Evolutionary conservation across 2,888 invertebrate genomes (phyloP).

Genomic region (Agrotis ipsilon): DNA sequence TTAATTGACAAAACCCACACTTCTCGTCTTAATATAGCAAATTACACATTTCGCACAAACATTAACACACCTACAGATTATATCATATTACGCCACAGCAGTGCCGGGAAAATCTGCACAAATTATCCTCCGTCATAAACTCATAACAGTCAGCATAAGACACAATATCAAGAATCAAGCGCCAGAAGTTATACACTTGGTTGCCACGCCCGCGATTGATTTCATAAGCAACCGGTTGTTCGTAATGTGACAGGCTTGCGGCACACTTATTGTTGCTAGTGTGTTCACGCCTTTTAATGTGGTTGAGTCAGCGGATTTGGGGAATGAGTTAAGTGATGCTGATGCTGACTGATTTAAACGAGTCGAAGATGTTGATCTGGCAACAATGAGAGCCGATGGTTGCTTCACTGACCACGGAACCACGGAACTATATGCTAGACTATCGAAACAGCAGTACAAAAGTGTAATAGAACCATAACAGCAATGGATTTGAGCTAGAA

Average conservation of each 20-base stretch:
- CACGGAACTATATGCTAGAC: too few species aligned
- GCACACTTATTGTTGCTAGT: constrained; percentile 51
- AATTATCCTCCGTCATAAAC: constrained; percentile 28
- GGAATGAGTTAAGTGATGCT: not conserved
- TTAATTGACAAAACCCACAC: constrained; percentile 3
- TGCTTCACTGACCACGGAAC: too few species aligned
- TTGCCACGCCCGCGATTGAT: constrained; percentile 61
- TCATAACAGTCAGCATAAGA: constrained; percentile 36
- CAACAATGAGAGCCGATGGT: too few species aligned
- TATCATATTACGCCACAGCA: constrained; percentile 43
- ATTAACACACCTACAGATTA: constrained; percentile 44
- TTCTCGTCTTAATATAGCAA: constrained; percentile 31
- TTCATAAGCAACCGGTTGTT: constrained; percentile 61
- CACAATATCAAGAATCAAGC: constrained; percentile 45
- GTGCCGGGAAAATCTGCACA: constrained; percentile 21
- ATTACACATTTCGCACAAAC: constrained; percentile 21
- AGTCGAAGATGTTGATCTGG: not conserved
- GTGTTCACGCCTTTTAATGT: constrained; percentile 38
- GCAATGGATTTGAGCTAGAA: not conserved
- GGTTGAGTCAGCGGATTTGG: constrained; percentile 47
- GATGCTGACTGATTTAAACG: not conserved
- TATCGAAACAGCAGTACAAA: too few species aligned
- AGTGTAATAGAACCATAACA: too few species aligned
- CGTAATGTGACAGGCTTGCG: constrained; percentile 50
- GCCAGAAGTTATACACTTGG: constrained; percentile 40